A percentile compares a stretch with the other conserved stretches of the same genome.
Conservation (phyloP, 2,797 vertebrate genomes). For the Myotis vivesi region DNA sequence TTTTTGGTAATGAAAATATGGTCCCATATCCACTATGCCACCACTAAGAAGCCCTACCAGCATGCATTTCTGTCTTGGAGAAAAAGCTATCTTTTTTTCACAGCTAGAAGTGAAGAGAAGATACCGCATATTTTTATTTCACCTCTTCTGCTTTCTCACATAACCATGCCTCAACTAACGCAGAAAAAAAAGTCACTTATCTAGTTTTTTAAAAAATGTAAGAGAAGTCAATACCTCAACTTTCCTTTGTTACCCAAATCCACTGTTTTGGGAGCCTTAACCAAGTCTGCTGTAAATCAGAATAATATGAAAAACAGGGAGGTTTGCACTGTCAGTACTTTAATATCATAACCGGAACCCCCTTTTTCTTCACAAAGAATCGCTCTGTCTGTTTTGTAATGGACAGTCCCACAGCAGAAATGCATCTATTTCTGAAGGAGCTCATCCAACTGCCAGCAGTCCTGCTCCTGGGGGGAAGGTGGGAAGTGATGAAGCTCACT, state of each 20-base stretch:
- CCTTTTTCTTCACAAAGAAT: not conserved
- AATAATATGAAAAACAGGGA: not conserved
- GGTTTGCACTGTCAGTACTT: not conserved
- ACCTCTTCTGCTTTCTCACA: not conserved
- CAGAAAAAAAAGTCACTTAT: not conserved
- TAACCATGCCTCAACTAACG: not conserved
- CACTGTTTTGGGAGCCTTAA: not conserved
- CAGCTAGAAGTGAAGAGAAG: not conserved
- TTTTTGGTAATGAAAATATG: not conserved
- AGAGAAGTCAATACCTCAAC: not conserved
- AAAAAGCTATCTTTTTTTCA: not conserved
- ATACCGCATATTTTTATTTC: not conserved
- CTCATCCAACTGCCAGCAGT: not conserved
- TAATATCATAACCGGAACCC: not conserved
- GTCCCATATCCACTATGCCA: accelerated
- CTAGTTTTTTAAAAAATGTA: not conserved
- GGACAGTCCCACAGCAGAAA: not conserved
- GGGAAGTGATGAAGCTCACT: not conserved
- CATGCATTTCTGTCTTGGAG: not conserved
- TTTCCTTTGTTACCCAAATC: not conserved
- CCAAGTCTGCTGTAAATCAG: not conserved
- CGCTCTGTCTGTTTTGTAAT: not conserved
- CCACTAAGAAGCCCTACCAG: not conserved
- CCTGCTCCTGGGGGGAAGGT: accelerated
- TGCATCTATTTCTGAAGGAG: not conserved